Percentiles rank a stretch among this genome's conserved stretches.
These are phyloP conservation scores for Atta texana DNA, from an alignment of 1,140 invertebrate species.

Conservation along the genomic window DNA sequence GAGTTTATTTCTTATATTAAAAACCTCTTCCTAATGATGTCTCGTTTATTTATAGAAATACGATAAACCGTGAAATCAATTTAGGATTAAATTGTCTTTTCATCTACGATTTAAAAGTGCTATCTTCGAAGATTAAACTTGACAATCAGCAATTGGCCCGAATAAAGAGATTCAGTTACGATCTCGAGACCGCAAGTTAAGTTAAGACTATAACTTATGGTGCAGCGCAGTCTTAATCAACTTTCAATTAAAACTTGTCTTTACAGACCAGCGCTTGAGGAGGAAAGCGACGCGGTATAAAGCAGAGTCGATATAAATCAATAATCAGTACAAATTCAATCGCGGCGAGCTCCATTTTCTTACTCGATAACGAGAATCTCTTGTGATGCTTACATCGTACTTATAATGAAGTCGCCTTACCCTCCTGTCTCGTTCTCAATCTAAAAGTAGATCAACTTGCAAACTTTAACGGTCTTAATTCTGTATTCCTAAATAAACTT, in stretches of 20 bases:
- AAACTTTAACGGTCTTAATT: slow-evolving; percentile 49
- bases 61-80: neutral
- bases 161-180: slow-evolving; percentile 58
- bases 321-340: slow-evolving; percentile 63
- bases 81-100: slow-evolving; percentile 19
- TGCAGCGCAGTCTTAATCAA: slow-evolving; percentile 44
- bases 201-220: slow-evolving; percentile 42
- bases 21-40: neutral
- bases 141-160: slow-evolving; percentile 29
- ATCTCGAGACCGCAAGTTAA: slow-evolving; percentile 20
- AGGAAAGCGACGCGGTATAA: slow-evolving; percentile 16
- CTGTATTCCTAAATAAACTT: slow-evolving; percentile 55
- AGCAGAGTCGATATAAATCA: slow-evolving; percentile 53
- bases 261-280: slow-evolving; percentile 20
- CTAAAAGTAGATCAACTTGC: slow-evolving; percentile 40
- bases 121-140: slow-evolving; percentile 14
- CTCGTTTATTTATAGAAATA: neutral
- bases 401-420: slow-evolving; percentile 43
- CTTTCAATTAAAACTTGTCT: slow-evolving; percentile 63
- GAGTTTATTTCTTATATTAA: neutral
- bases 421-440: slow-evolving; percentile 20
- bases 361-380: slow-evolving; percentile 59
- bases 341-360: slow-evolving; percentile 56
- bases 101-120: slow-evolving; percentile 27
- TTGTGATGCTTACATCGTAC: slow-evolving; percentile 35